A percentile compares a stretch with the other conserved stretches of the same genome.
These are phyloP conservation scores for Netelia melanura DNA, from an alignment of 2,888 invertebrate species.

Conservation along the genomic window DNA sequence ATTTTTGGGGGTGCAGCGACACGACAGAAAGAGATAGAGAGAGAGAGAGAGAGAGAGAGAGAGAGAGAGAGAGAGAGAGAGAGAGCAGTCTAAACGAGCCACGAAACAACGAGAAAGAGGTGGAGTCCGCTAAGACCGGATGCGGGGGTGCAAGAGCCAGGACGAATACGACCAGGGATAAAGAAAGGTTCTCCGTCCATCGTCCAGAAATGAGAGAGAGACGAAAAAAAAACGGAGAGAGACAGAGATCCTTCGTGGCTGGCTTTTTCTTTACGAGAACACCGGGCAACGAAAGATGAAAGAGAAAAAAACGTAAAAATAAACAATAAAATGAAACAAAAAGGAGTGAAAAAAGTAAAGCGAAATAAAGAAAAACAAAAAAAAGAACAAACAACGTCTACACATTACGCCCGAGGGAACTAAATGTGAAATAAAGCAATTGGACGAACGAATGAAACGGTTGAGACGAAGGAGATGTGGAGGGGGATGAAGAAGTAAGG, in stretches of 20 bases:
- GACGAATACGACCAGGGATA: slow-evolving; percentile 48
- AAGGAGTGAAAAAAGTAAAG: background rate
- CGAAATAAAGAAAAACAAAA: background rate
- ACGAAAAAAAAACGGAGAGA: slow-evolving; percentile 49
- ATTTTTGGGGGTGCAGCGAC: background rate
- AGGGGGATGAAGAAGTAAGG: background rate
- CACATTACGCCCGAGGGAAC: background rate
- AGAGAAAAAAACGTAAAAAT: background rate
- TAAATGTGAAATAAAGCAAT: slow-evolving; percentile 22
- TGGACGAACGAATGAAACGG: slow-evolving; percentile 24
- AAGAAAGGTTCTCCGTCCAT: slow-evolving; percentile 28
- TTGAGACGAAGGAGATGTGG: slow-evolving; percentile 7
- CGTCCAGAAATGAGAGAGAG: slow-evolving; percentile 23
- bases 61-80: background rate
- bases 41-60: slow-evolving; percentile 10
- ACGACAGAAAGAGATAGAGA: background rate
- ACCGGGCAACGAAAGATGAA: slow-evolving; percentile 32
- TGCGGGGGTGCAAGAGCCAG: slow-evolving; percentile 69
- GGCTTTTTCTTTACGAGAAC: slow-evolving; percentile 11
- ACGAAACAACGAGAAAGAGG: slow-evolving; percentile 49
- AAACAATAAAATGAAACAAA: background rate
- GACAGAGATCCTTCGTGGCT: slow-evolving; percentile 13
- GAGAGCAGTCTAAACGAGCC: slow-evolving; percentile 14
- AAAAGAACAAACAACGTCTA: background rate
- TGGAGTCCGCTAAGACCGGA: slow-evolving; percentile 70